Percentiles rank a stretch among this genome's conserved stretches.
These are phyloP conservation scores for Turnix velox DNA, from an alignment of 2,113 vertebrate species.

Conservation along the genomic window DNA sequence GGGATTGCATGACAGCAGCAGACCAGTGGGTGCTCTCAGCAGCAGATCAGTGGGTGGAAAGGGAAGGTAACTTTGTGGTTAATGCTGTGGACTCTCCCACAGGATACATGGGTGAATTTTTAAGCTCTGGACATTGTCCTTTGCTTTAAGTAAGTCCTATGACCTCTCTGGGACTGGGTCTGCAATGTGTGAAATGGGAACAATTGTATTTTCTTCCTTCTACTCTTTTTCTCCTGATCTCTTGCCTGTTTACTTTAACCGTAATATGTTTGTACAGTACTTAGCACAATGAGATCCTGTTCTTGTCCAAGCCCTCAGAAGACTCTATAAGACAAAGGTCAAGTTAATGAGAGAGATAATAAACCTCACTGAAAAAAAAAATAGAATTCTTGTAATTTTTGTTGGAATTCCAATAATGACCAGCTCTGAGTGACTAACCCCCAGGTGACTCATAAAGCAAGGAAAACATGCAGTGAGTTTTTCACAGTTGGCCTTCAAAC, in stretches of 20 bases:
- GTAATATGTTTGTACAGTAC: constrained; percentile 35
- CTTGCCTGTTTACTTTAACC: constrained; percentile 31
- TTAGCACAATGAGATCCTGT: constrained; percentile 54
- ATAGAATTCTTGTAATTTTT: constrained; percentile 18
- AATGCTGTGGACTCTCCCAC: not conserved
- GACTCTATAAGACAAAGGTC: constrained; percentile 19
- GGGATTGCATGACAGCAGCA: not conserved
- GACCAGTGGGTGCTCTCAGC: not conserved
- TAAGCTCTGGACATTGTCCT: not conserved
- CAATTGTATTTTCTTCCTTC: not conserved
- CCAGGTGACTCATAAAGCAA: constrained; percentile 13
- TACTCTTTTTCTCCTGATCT: not conserved
- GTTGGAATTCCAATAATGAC: constrained; percentile 18
- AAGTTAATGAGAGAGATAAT: constrained; percentile 46
- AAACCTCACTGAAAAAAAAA: not conserved
- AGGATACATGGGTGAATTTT: not conserved
- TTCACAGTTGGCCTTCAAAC: not conserved
- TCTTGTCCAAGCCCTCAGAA: constrained; percentile 16
- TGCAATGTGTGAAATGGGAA: not conserved
- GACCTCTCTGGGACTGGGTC: not conserved
- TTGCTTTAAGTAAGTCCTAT: not conserved
- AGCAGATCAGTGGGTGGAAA: not conserved
- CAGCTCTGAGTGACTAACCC: not conserved
- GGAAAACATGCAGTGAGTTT: not conserved
- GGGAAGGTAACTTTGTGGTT: not conserved